These are phyloP conservation scores for Condylostylus longicornis DNA, from an alignment of 1,140 invertebrate genomes.

Conservation along the genomic window DNA sequence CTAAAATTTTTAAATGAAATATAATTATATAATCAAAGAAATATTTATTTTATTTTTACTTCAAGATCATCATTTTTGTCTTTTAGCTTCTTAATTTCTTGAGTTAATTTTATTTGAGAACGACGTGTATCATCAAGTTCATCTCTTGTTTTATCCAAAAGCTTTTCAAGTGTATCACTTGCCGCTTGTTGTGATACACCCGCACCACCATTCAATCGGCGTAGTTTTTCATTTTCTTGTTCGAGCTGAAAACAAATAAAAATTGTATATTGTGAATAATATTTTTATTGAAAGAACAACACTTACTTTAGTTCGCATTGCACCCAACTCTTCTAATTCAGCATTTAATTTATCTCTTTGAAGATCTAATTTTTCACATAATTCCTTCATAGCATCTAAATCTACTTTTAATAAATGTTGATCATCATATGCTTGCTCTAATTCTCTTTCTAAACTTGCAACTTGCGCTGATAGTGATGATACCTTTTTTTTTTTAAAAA, in stretches of 20 bases:
- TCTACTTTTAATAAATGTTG: constrained; percentile 18
- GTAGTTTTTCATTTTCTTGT: constrained; percentile 15
- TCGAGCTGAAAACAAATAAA: constrained; percentile 8
- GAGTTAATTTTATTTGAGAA: constrained; percentile 11
- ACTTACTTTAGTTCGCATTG: constrained; percentile 20
- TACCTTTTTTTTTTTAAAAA: constrained; percentile 6
- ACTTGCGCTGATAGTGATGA: constrained; percentile 9
- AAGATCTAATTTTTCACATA: constrained; percentile 25
- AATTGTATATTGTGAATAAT: neutral
- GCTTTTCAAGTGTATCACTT: constrained; percentile 18
- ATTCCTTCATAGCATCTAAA: constrained; percentile 21
- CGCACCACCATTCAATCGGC: constrained; percentile 13
- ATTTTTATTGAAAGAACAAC: constrained; percentile 4
- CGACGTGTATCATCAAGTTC: constrained; percentile 22
- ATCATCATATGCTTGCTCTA: constrained; percentile 17
- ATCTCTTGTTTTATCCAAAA: constrained; percentile 15
- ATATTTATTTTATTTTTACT: constrained; percentile 9
- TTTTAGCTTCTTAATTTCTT: constrained; percentile 19
- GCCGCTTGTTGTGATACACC: constrained; percentile 10
- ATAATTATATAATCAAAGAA: neutral
- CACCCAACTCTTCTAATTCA: constrained; percentile 21
- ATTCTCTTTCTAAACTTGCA: constrained; percentile 14
- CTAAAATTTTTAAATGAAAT: constrained; percentile 7
- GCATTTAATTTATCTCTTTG: constrained; percentile 26
- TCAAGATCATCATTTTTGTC: constrained; percentile 14